Base-by-base conservation (phyloP, 2,113 vertebrate genomes). In the Brachypodius melanocephalos region DNA sequence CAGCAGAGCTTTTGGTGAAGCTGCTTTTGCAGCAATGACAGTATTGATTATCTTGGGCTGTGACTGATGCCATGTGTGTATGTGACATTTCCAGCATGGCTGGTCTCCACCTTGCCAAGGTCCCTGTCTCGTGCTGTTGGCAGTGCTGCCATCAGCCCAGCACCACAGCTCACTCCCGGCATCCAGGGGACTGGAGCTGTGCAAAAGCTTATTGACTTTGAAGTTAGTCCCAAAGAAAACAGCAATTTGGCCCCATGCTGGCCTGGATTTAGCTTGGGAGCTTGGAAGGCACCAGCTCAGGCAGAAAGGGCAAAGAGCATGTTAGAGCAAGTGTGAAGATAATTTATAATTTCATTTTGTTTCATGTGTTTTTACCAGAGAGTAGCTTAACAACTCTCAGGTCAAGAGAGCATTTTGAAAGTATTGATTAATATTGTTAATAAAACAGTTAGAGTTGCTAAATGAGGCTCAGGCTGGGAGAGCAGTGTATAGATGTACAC, bases 311-410 rank as follows among this genome's bases (percentile, higher is more conserved):
- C 94, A 96, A 79, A 73, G 84, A 91, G 73, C 42, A 6, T 48
- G 67, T 55, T 26, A 83, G 67, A 95, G 52, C 75, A 86, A 93
- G 71, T 68, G 66, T 69, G 76, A 89, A 88, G 83, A 92, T 96
- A 95, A 96, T 96, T 92, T 93, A 89, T 96, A 96, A 95, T 96
- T 96, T 94, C 92, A 95, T 96, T 96, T 97, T 93, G 76, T 92
- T 95, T 89, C 55, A 49, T 91, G 62, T 88, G 31, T 89, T 97
- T 91, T 95, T 96, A 95, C 67, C 77, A 57, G 85, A 79, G 84
- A 91, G 82, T 87, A 89, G 85, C 71, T 80, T 79, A 94, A 93
- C 79, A 91, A 42, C 88, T 93, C 89, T 59, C 28, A 22, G 93
- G 94, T 93, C 90, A 95, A 65, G 80, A 78, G 66, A 84, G 83